Base-by-base conservation (phyloP, 2,113 vertebrate species). In the Sander vitreus region DNA sequence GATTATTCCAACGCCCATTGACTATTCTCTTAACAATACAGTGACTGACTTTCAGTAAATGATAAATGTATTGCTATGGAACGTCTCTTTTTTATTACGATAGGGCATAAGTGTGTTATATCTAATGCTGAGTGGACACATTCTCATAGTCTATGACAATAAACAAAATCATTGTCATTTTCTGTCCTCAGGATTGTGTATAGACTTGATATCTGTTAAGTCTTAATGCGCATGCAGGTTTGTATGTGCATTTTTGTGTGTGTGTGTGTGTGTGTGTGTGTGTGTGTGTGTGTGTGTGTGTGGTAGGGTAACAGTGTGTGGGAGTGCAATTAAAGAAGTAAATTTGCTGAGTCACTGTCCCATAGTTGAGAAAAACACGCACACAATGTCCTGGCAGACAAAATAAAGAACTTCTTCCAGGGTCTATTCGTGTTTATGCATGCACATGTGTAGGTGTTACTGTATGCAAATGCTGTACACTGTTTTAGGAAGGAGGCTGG, bases 261-360 rank as follows among this genome's bases (percentile, higher is more conserved):
- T 58, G 45, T 6, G 5, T 54, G 21, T 54, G 19, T 54, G 21
- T 54, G 53, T 33, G 33, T 16, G 19, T 33, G 19, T 63, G 86
- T 81, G 75, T 47, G 57, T 33, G 48, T 70, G 3, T 33, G 33
- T 14, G 14, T 12, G 15, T n/a, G 55, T 58, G 45, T 5, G 5
- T n/a, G 16, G 0, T 57, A 18, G 5, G 14, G 18, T 71, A 48
- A 36, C 16, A 16, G 19, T 36, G 16, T 57, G 86, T 82, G 75
- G 51, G 57, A 43, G 48, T 67, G 5, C 23, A 75, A 45, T 82
- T 71, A 53, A 76, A 86, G 74, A 85, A 83, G 76, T 83, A 55
- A 70, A 84, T 66, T 23, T 88, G 85, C 70, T 78, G 86, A 90
- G 72, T 84, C 88, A 79, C 25, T 66, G 19, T 11, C 43, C 2